Evolutionary conservation across 2,113 vertebrate species (phyloP), one percentile per base, ranked within the genome.

Genomic region (Carassius auratus): DNA sequence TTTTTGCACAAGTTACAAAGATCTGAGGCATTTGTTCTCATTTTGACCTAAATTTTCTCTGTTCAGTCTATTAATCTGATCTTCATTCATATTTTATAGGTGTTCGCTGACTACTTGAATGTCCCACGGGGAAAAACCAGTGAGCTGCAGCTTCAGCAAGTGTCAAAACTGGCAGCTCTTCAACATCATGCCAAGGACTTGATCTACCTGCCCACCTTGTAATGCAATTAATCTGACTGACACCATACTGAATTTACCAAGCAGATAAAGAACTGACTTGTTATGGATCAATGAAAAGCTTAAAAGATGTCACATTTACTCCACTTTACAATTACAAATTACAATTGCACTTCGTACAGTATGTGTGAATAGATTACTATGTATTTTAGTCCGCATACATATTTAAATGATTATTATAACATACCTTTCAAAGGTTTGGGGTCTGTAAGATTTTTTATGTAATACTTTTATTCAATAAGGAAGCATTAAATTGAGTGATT

Each of bases 101-200:
- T 99, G 71, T 93, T 96, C 23, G 97, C 98, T 0, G 97, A 99
- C 93, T 99, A 99, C 89, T 93, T 98, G 91, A 99, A 99, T 42
- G 85, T 97, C 84, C 95, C 96, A 0, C 94, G 95, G 0, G 86
- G 92, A 0, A 94, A 90, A 85, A 90, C 93, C 0, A 96, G 94
- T 0, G 96, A 98, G 1, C 97, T 96, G 81, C 97, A 97, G 90
- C 92, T 97, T 48, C 97, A 97, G 9, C 97, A 99, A 10, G 88
- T 95, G 42, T 95, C 97, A 90, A 96, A 97, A 90, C 91, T 99
- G 91, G 96, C 97, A 0, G 96, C 96, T 0, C 93, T 99, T 30
- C 98, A 99, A 93, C 97, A 99, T 91, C 96, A 96, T 55, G 96
- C 96, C 93, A 96, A 97, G 92, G 97, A 97, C 92, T 93, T 89